phyloP scores from a whole-genome alignment of 1,140 invertebrate genomes.

The Sycophila sp. region DNA sequence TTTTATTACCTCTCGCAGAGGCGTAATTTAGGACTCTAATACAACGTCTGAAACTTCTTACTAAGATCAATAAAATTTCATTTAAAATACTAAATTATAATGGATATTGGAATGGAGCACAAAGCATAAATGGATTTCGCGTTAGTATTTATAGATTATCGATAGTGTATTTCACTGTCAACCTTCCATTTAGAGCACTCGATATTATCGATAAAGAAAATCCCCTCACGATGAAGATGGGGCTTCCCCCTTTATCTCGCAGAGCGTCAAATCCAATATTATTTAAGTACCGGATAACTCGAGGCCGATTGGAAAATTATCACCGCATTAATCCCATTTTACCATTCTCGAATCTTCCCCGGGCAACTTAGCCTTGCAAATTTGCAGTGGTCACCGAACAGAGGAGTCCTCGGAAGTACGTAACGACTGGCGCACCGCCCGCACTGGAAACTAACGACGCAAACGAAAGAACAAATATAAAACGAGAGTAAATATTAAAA shows the following conservation, averaged over 20 bases:
- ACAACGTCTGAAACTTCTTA: too few species aligned
- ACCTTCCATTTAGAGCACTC: conserved; percentile 27
- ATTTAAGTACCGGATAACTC: conserved; percentile 23
- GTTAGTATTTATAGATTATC: conserved; percentile 24
- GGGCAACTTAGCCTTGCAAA: too few species aligned
- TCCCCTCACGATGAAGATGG: background rate
- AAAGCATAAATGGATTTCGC: conserved; percentile 15
- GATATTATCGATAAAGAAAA: conserved; percentile 31
- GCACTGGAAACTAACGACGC: too few species aligned
- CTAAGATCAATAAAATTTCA: too few species aligned
- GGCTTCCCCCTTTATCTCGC: conserved; percentile 3
- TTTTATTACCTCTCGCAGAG: too few species aligned
- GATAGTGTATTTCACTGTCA: conserved; percentile 27
- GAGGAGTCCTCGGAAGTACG: too few species aligned
- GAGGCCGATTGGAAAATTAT: background rate
- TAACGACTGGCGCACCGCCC: too few species aligned
- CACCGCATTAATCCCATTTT: conserved; percentile 6
- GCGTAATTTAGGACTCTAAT: too few species aligned
- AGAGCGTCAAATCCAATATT: conserved; percentile 30
- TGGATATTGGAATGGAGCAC: background rate
- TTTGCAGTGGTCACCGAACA: too few species aligned
- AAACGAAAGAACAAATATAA: too few species aligned
- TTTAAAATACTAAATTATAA: too few species aligned
- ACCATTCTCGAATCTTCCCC: background rate
- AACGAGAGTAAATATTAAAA: too few species aligned